These are phyloP conservation scores for Tupaia chinensis DNA, from an alignment of 2,113 vertebrate species.

Conservation along the genomic window DNA sequence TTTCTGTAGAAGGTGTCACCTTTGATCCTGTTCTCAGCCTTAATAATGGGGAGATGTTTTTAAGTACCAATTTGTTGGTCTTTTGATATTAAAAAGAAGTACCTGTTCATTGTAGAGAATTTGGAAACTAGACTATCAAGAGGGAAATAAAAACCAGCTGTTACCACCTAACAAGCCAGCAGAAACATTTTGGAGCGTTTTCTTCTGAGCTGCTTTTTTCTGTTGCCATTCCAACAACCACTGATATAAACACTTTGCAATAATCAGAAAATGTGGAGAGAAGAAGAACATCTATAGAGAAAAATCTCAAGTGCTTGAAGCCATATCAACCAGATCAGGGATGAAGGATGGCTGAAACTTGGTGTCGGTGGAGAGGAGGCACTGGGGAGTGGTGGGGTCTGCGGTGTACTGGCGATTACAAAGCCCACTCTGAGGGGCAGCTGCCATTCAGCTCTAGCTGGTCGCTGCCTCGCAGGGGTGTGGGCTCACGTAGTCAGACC, in stretches of 20 bases:
- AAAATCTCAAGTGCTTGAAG: neutral
- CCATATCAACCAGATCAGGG: neutral
- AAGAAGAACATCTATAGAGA: neutral
- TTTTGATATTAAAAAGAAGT: conserved; percentile 69
- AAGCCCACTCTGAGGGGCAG: rapidly evolving
- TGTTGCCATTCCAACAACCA: neutral
- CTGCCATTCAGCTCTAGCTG: neutral
- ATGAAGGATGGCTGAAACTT: no score
- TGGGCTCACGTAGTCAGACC: neutral
- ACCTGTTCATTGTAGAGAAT: conserved; percentile 34
- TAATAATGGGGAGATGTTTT: conserved; percentile 34
- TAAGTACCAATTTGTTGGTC: conserved; percentile 51
- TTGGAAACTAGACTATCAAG: conserved; percentile 48
- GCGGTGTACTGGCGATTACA: rapidly evolving
- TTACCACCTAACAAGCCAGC: neutral
- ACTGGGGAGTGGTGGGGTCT: no score
- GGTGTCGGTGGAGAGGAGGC: neutral
- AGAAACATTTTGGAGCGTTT: neutral
- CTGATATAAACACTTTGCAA: neutral
- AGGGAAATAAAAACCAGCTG: conserved; percentile 68
- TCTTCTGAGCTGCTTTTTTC: neutral
- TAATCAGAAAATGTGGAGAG: neutral
- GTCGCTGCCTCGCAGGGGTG: no score
- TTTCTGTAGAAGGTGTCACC: neutral
- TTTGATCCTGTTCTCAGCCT: neutral